Percentiles rank a stretch among this genome's conserved stretches.
phyloP scores from a whole-genome alignment of 2,888 invertebrate species.

The Folsomia manolachei region DNA sequence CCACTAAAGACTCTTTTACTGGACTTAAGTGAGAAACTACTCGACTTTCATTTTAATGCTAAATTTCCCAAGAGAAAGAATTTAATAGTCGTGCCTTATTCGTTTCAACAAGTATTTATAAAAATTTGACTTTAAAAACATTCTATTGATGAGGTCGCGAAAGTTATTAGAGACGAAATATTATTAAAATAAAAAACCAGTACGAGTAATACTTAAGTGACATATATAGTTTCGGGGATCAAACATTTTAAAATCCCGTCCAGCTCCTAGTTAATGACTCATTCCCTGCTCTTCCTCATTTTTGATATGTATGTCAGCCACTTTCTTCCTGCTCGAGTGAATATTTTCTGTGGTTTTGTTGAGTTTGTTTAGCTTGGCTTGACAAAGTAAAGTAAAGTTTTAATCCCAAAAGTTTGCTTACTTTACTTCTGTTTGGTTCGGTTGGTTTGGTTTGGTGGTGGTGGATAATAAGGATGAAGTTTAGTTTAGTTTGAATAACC shows the following conservation, averaged over 20 bases:
- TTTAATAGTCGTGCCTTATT: background rate
- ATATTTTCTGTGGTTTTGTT: background rate
- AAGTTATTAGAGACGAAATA: no score
- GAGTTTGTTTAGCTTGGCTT: background rate
- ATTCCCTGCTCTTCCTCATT: background rate
- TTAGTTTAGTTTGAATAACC: background rate
- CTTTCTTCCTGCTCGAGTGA: background rate
- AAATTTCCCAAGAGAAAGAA: background rate
- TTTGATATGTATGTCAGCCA: no score
- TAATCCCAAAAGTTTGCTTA: conserved; percentile 1
- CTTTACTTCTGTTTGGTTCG: background rate
- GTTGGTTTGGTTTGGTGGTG: background rate
- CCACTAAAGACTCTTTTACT: background rate
- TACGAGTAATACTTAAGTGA: background rate
- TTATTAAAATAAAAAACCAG: background rate
- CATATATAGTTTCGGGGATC: background rate
- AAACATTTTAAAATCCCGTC: background rate
- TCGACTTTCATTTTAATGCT: background rate
- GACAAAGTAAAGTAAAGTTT: background rate
- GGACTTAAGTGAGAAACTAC: background rate
- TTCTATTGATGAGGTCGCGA: no score
- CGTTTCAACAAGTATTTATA: background rate
- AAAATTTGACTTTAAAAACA: no score
- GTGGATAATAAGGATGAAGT: background rate
- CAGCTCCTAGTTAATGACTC: background rate